These are phyloP conservation scores for Myrmecobius fasciatus DNA, from an alignment of 2,113 vertebrate species.

Conservation along the genomic window DNA sequence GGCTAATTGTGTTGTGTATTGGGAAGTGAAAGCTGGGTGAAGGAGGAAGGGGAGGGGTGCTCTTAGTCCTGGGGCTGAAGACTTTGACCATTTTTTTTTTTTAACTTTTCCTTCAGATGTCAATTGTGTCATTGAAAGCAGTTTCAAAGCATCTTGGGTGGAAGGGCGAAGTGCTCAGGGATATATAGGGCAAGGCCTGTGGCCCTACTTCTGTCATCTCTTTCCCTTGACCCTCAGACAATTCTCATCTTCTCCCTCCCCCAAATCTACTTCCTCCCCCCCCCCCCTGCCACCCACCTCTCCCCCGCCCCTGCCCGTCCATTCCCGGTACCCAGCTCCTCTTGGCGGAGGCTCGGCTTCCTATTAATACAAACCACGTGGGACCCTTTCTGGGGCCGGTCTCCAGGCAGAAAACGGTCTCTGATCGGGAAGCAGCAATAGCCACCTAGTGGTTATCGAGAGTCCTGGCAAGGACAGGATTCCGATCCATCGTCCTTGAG, in stretches of 20 bases:
- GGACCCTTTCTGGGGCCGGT: slow-evolving; percentile 24
- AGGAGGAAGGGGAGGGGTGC: neutral
- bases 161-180: neutral
- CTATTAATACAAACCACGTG: slow-evolving; percentile 58
- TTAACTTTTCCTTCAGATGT: neutral
- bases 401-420: slow-evolving; percentile 66
- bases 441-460: slow-evolving; percentile 77
- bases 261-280: slow-evolving; percentile 12
- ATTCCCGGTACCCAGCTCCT: neutral
- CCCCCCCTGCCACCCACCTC: neutral
- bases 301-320: neutral
- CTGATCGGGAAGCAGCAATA: slow-evolving; percentile 39
- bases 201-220: neutral
- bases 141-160: neutral
- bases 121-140: neutral
- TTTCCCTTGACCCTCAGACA: neutral
- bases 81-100: neutral
- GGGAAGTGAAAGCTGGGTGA: neutral
- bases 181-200: neutral
- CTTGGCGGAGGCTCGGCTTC: slow-evolving; percentile 30
- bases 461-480: slow-evolving; percentile 72
- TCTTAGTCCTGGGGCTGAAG: neutral
- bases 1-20: neutral
- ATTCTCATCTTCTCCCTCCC: neutral
- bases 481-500: slow-evolving; percentile 66